Conservation (phyloP, 2,888 invertebrate species). For the Saturnia japonica region DNA sequence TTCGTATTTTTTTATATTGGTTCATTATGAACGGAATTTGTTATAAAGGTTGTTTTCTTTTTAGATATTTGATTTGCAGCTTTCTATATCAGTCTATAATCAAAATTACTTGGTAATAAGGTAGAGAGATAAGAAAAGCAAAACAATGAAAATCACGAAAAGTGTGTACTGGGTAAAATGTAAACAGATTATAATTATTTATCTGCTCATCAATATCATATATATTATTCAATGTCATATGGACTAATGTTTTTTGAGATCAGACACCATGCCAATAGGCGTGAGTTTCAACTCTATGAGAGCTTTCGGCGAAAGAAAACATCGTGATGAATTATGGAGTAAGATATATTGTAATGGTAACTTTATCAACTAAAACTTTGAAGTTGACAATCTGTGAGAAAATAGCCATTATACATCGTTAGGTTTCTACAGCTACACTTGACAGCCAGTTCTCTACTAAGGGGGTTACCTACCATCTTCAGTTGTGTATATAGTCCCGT, state of each 20-base stretch:
- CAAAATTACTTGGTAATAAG: not conserved
- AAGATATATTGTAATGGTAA: not conserved
- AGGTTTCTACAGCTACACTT: not conserved
- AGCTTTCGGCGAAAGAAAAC: not conserved
- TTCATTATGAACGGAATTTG: slow-evolving; percentile 6
- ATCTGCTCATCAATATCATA: too few relatives aligned
- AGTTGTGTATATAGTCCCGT: too few relatives aligned
- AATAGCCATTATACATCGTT: not conserved
- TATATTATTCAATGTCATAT: too few relatives aligned
- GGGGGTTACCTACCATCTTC: not conserved
- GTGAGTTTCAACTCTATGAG: not conserved
- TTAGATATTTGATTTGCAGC: not conserved
- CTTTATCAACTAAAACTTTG: not conserved
- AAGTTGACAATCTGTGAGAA: not conserved
- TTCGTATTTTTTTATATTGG: slow-evolving; percentile 18
- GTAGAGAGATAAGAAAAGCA: not conserved
- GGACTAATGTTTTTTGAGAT: not conserved
- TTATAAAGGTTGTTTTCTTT: slow-evolving; percentile 8
- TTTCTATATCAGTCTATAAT: not conserved
- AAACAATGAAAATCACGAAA: not conserved
- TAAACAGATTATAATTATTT: not conserved
- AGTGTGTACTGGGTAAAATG: not conserved
- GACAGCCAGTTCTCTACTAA: not conserved
- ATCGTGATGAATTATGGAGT: not conserved
- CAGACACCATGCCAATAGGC: not conserved